These are phyloP conservation scores for Macaria liturata DNA, from an alignment of 2,888 invertebrate species.

Conservation along the genomic window DNA sequence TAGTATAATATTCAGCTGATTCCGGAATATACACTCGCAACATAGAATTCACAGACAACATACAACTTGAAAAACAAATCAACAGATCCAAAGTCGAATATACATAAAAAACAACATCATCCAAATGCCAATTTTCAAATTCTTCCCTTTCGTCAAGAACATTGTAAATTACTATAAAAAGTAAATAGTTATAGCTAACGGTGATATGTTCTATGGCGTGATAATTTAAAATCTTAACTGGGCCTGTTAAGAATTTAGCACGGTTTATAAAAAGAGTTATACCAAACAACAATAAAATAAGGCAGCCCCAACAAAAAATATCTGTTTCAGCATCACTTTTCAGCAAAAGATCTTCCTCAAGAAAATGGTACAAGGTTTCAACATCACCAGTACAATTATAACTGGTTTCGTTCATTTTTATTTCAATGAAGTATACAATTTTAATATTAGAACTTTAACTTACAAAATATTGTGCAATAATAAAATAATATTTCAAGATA, in stretches of 20 bases:
- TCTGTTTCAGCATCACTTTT: conserved; percentile 2
- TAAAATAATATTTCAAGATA: too few relatives aligned
- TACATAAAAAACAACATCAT: background rate
- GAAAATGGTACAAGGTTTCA: conserved; percentile 5
- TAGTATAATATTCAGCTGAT: conserved; percentile 13
- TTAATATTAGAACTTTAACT: too few relatives aligned
- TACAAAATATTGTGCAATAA: too few relatives aligned
- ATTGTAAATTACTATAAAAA: conserved; percentile 6
- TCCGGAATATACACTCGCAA: conserved; percentile 12
- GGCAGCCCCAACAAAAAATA: conserved; percentile 4
- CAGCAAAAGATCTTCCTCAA: background rate
- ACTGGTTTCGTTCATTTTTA: too few relatives aligned
- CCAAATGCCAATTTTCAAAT: background rate
- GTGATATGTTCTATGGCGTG: conserved; percentile 6
- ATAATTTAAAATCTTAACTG: conserved; percentile 12
- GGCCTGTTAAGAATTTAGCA: conserved; percentile 1
- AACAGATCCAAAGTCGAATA: conserved; percentile 16
- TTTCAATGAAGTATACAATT: too few relatives aligned
- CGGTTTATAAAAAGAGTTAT: conserved; percentile 5
- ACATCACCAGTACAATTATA: too few relatives aligned
- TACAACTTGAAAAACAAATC: conserved; percentile 1
- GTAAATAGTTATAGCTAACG: conserved; percentile 7
- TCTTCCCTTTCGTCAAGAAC: background rate
- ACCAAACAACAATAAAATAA: background rate
- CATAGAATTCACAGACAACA: conserved; percentile 1